Conservation (phyloP, 2,113 vertebrate species). For the Xerus inauris region DNA sequence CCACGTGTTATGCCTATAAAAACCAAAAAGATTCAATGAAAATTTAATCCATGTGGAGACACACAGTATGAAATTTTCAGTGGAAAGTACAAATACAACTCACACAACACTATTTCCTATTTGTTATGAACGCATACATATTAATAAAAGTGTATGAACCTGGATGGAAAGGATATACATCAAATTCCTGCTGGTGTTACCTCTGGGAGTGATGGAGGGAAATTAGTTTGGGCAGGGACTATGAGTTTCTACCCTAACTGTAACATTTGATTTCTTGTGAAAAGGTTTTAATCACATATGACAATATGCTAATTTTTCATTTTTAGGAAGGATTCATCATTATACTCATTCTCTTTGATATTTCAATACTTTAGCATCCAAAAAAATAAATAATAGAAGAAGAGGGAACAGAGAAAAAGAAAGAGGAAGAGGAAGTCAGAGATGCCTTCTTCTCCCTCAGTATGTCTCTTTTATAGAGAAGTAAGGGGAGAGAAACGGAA, state of each 20-base stretch:
- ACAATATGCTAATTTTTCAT: background rate
- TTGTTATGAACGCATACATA: background rate
- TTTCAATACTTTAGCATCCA: background rate
- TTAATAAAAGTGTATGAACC: background rate
- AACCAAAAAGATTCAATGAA: background rate
- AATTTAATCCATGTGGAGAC: background rate
- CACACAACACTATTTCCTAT: background rate
- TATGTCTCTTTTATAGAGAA: background rate
- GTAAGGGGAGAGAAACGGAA: background rate
- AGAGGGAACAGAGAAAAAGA: background rate
- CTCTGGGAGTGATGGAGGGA: background rate
- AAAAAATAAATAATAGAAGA: background rate
- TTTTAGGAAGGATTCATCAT: background rate
- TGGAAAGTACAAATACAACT: background rate
- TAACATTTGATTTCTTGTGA: background rate
- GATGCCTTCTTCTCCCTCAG: background rate
- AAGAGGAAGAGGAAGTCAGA: background rate
- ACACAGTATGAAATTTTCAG: background rate
- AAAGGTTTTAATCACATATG: background rate
- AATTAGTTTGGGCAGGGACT: background rate
- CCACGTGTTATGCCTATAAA: background rate
- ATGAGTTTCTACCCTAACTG: background rate
- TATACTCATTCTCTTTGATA: slow-evolving; percentile 37
- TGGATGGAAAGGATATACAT: background rate
- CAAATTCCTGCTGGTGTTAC: background rate